Conservation (phyloP, 2,888 invertebrate genomes). For the Scrobipalpa atriplicella region DNA sequence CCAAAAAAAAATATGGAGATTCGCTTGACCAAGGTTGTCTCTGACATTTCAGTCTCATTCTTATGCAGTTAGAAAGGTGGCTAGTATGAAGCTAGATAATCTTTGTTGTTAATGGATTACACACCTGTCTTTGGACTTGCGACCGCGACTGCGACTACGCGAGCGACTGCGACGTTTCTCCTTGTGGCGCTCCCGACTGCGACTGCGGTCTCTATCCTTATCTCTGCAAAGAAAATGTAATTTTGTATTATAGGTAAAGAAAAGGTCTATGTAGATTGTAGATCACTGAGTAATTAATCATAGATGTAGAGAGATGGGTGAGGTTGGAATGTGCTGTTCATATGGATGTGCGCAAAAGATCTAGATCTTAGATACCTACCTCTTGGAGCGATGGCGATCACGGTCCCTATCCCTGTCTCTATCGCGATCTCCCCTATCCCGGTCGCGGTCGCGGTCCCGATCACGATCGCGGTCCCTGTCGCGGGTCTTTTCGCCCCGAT, state of each 20-base stretch:
- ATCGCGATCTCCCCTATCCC: conserved; percentile 62
- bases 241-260: too few relatives aligned
- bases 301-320: too few relatives aligned
- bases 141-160: conserved; percentile 64
- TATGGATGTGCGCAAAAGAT: not conserved
- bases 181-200: conserved; percentile 60
- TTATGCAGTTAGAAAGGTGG: too few relatives aligned
- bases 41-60: too few relatives aligned
- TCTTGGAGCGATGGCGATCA: conserved; percentile 68
- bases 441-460: conserved; percentile 62
- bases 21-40: too few relatives aligned
- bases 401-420: conserved; percentile 72
- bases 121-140: conserved; percentile 77
- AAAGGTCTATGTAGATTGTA: not conserved
- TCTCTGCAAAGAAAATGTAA: conserved; percentile 54
- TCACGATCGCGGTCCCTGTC: conserved; percentile 55
- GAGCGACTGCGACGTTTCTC: conserved; percentile 61
- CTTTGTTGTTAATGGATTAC: too few relatives aligned
- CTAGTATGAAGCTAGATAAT: too few relatives aligned
- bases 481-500: conserved; percentile 55
- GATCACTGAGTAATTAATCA: too few relatives aligned
- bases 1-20: too few relatives aligned
- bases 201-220: conserved; percentile 64
- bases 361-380: conserved; percentile 55
- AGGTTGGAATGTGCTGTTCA: too few relatives aligned